Evolutionary conservation across 1,140 invertebrate species (phyloP), one percentile per base, ranked within the genome.

Genomic region (Platyscapa corneri): DNA sequence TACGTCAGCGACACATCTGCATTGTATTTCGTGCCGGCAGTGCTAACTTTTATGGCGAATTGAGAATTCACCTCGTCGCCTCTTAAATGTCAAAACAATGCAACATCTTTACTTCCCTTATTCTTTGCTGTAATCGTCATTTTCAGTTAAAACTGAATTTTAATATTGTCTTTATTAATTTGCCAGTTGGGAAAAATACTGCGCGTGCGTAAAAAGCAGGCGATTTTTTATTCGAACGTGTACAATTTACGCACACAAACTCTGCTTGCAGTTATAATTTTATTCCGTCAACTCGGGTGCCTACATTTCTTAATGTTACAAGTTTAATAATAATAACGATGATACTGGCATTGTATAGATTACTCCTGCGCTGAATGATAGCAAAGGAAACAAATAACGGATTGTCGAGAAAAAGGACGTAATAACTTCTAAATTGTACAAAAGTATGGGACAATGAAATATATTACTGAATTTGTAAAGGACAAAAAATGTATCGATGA

Each of bases 31-130:
- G 49, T 42, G 5, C 10, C 74, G 34, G 56, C 18, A 46, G n/a
- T 32, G 10, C 60, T 65, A 85, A 85, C 78, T 81, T 81, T 85
- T 85, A 85, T 67, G 56, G 83, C 20, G 56, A 75, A 81, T 85
- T 76, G 32, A 42, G 23, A 74, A 39, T 37, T 27, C 42, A 39
- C 20, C 1, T 27, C 34, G 37, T 74, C 70, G 14, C 5, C 34
- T 74, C 70, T 74, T 39, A 74, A 37, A 27, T 8, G 23, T 27
- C 12, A 16, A 67, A 67, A 67, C 16, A 67, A 64, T 12, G n/a
- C n/a, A n/a, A 64, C 60, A n/a, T 64, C 23, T n/a, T 64, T 64
- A 64, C 60, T 64, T 64, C 14, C 14, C 60, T 64, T 64, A 64
- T 7, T 2, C 49, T 53, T 64, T 30, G 5, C 0, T n/a, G 8